Evolutionary conservation across 2,113 vertebrate genomes (phyloP).

Genomic region (Saguinus midas): DNA sequence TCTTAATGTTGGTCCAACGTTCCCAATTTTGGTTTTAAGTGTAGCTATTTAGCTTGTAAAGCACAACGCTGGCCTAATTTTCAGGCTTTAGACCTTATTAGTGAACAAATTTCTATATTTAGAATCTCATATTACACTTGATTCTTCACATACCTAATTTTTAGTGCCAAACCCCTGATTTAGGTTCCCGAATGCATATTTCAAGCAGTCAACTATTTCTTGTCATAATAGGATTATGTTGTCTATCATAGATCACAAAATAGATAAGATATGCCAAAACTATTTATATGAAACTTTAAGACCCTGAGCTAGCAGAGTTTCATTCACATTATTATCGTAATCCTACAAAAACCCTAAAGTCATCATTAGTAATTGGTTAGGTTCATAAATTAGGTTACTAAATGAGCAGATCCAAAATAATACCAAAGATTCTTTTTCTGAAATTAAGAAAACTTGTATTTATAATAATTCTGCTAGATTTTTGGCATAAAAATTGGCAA

Average conservation of each 20-base stretch:
- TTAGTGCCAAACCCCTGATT: conserved; percentile 53
- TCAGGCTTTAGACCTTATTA: conserved; percentile 63
- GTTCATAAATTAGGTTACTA: conserved; percentile 54
- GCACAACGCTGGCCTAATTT: conserved; percentile 50
- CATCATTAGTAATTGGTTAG: conserved; percentile 39
- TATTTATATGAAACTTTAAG: conserved; percentile 61
- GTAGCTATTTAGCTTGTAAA: conserved; percentile 53
- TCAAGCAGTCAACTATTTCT: conserved; percentile 44
- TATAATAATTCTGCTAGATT: conserved; percentile 15
- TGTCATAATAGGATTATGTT: conserved; percentile 42
- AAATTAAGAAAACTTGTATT: conserved; percentile 30
- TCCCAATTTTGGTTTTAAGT: conserved; percentile 48
- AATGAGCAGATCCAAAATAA: conserved; percentile 55
- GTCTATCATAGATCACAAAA: conserved; percentile 49
- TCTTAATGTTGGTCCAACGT: conserved; percentile 39
- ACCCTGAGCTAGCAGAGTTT: background rate
- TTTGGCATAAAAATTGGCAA: background rate
- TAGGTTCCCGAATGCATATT: conserved; percentile 46
- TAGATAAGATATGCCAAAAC: conserved; percentile 42
- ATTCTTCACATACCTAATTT: conserved; percentile 43
- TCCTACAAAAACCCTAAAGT: conserved; percentile 22
- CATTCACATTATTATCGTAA: conserved; percentile 13
- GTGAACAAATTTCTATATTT: conserved; percentile 71
- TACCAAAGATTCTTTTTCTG: background rate
- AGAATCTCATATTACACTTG: conserved; percentile 57